Conservation (phyloP, 1,140 invertebrate genomes). For the Nasonia longicornis region DNA sequence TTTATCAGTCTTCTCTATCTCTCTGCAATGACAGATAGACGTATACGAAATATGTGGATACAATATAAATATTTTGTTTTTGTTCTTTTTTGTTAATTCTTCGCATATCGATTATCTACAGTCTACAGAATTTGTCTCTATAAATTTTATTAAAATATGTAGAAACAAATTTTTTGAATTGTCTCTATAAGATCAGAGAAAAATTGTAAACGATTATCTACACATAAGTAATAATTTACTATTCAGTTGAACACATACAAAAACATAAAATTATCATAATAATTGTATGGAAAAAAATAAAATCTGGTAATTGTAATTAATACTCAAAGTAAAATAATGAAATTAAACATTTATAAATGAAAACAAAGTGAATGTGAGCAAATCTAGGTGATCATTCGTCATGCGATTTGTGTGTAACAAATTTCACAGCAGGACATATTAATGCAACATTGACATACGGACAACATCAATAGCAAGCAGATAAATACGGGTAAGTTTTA, state of each 20-base stretch:
- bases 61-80: constrained; percentile 11
- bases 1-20: not conserved
- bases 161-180: not conserved
- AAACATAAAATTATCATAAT: not conserved
- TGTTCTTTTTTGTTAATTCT: not conserved
- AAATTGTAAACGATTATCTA: constrained; percentile 21
- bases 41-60: constrained; percentile 14
- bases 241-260: not conserved
- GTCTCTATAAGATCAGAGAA: not conserved
- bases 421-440: constrained; percentile 35
- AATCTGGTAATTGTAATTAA: not conserved
- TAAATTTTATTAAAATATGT: not conserved
- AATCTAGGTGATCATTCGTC: constrained; percentile 26
- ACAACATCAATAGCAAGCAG: constrained; percentile 47
- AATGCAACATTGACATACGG: constrained; percentile 34
- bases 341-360: constrained; percentile 7
- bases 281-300: not conserved
- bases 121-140: not conserved
- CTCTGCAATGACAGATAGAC: constrained; percentile 6
- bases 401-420: constrained; percentile 36
- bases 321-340: constrained; percentile 2
- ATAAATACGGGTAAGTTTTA: constrained; percentile 38
- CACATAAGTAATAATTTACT: not conserved
- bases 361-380: not conserved
- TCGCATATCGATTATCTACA: not conserved